phyloP scores from a whole-genome alignment of 2,888 invertebrate genomes.

The Teinopalpus imperialis region DNA sequence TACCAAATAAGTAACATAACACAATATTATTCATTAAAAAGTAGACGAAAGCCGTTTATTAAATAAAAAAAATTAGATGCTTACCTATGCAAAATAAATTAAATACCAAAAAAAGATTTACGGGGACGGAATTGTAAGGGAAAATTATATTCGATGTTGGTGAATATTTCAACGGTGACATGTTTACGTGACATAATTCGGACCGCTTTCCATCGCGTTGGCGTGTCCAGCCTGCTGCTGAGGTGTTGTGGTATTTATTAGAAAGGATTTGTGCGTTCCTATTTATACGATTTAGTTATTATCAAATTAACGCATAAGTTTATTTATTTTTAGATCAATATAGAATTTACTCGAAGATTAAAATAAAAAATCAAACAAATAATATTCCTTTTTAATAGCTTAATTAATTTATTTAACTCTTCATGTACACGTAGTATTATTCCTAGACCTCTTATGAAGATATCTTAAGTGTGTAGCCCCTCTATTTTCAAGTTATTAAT shows the following conservation, averaged over 20 bases:
- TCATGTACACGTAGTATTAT: no score
- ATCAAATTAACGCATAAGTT: slow-evolving; percentile 3
- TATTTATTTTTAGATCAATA: not conserved
- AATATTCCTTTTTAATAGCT: no score
- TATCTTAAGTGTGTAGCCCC: no score
- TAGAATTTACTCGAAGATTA: no score
- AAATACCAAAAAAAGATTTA: slow-evolving; percentile 19
- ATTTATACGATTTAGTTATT: slow-evolving; percentile 9
- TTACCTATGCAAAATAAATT: slow-evolving; percentile 14
- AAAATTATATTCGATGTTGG: slow-evolving; percentile 27
- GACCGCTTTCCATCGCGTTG: slow-evolving; percentile 23
- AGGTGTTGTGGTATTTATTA: slow-evolving; percentile 27
- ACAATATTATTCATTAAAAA: no score
- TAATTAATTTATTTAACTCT: no score
- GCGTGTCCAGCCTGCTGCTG: slow-evolving; percentile 20
- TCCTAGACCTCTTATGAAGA: no score
- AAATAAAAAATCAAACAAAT: no score
- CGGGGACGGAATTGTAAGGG: slow-evolving; percentile 20
- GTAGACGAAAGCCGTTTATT: no score
- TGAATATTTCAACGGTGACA: slow-evolving; percentile 27
- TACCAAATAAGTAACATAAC: no score
- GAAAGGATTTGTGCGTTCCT: slow-evolving; percentile 16
- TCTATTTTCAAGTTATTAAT: no score
- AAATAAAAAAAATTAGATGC: slow-evolving; percentile 6
- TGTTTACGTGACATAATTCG: slow-evolving; percentile 28